Evolutionary conservation across 2,113 vertebrate genomes (phyloP), one percentile per base, ranked within the genome.

Genomic region (Anoplopoma fimbria): DNA sequence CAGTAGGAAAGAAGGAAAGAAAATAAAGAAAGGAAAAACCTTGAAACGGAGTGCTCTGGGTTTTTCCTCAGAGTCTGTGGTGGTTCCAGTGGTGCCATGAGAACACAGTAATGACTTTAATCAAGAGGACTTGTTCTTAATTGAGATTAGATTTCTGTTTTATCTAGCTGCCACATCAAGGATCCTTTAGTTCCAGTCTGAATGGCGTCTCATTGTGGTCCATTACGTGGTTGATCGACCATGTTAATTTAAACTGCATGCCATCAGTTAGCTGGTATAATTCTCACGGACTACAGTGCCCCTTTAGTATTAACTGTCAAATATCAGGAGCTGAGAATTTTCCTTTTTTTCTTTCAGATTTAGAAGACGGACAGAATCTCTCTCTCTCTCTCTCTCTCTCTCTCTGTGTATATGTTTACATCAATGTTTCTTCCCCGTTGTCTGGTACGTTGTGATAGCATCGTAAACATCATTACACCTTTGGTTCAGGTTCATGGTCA

Each of bases 91-190:
- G 69, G 64, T 69, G 69, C 77, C 64, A 58, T 64, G 65, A 75
- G 67, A 82, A 88, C 75, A 75, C 82, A 77, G 82, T 82, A 88
- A 90, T 90, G 81, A 74, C 51, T 82, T 80, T 92, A 92, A 94
- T 90, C 84, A 94, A 91, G 83, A 87, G 73, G 82, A 84, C 70
- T 91, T 76, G 71, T 83, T 93, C 85, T 89, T 94, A 94, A 94
- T 94, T 90, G 90, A 94, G 91, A 95, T 94, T 89, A 92, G 88
- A 94, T 93, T 92, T 94, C 75, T 88, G 81, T 92, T 93, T 94
- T 92, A 94, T 92, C 89, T 91, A 51, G 79, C 92, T 89, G 79
- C 83, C 91, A 88, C 89, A 94, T 93, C 85, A 91, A 90, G 90
- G 88, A 90, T 93, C 88, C 85, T 90, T 93, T 94, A 90, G 93